A percentile compares a stretch with the other conserved stretches of the same genome.
Evolutionary conservation across 1,140 invertebrate genomes (phyloP).

Genomic region (Drosophila subpulchrella): DNA sequence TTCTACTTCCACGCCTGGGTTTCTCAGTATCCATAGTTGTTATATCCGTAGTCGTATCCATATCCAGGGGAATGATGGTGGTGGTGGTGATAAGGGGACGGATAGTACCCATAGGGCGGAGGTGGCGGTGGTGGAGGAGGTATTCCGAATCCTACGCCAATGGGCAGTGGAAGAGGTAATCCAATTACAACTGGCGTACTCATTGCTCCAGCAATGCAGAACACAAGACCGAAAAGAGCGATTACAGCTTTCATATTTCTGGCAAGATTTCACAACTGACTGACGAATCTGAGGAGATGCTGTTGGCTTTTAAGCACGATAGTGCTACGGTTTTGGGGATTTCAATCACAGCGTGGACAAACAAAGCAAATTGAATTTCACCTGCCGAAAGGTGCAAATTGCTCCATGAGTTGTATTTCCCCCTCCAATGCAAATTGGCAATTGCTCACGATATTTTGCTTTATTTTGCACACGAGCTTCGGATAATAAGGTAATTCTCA

Average conservation of each 20-base stretch:
- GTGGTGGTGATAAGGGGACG: conserved; percentile 27
- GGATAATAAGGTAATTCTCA: conserved; percentile 50
- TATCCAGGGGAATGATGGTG: conserved; percentile 21
- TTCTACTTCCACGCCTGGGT: no score
- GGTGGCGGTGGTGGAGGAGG: neutral
- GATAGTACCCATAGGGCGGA: conserved; percentile 15
- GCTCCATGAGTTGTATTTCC: conserved; percentile 40
- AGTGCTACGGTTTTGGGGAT: conserved; percentile 13
- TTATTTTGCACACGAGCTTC: conserved; percentile 29
- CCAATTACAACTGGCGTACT: conserved; percentile 19
- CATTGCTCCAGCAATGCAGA: conserved; percentile 12
- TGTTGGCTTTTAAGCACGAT: conserved; percentile 14
- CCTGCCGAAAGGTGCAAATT: conserved; percentile 39
- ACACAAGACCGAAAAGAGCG: conserved; percentile 19
- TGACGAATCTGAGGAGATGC: neutral
- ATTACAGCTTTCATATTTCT: conserved; percentile 32
- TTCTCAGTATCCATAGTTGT: conserved; percentile 15
- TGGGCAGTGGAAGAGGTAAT: conserved; percentile 18
- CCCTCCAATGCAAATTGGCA: conserved; percentile 23
- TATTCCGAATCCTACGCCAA: conserved; percentile 30
- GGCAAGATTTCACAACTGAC: conserved; percentile 21
- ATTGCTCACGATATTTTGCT: conserved; percentile 47
- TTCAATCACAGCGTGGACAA: conserved; percentile 18
- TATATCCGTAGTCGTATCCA: conserved; percentile 23
- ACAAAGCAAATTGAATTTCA: conserved; percentile 28